These are phyloP conservation scores for Urechis unicinctus DNA, from an alignment of 2,888 invertebrate species.

Conservation along the genomic window DNA sequence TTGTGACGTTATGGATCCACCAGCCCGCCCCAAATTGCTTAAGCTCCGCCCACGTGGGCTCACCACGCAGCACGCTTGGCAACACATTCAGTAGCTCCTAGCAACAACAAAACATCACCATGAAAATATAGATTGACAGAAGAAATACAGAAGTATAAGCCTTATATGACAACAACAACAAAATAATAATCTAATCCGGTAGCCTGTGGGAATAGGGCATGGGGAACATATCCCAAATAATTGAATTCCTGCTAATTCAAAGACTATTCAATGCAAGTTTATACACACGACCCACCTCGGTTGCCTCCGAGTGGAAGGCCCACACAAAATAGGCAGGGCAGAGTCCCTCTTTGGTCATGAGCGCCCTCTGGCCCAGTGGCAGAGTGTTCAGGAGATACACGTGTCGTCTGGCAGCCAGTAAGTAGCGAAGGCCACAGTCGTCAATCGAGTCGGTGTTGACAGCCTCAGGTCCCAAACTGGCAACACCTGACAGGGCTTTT, in stretches of 20 bases:
- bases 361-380: conserved; percentile 79
- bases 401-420: conserved; percentile 96
- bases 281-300: conserved; percentile 58
- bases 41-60: conserved; percentile 76
- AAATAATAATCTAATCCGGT: too few relatives aligned
- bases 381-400: conserved; percentile 89
- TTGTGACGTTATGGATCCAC: conserved; percentile 84
- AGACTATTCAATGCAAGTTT: neutral
- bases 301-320: conserved; percentile 98
- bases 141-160: neutral
- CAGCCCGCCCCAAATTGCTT: conserved; percentile 89
- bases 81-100: conserved; percentile 75
- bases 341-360: conserved; percentile 70
- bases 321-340: conserved; percentile 78
- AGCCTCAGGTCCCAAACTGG: neutral
- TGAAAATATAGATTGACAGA: neutral
- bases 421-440: conserved; percentile 92
- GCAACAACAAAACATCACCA: too few relatives aligned
- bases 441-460: conserved; percentile 59
- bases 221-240: too few relatives aligned
- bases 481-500: too few relatives aligned
- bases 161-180: too few relatives aligned
- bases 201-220: too few relatives aligned
- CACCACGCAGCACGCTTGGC: conserved; percentile 58
- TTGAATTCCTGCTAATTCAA: too few relatives aligned